These are phyloP conservation scores for Rhopilema esculentum DNA, from an alignment of 30 jellyfish, hydroid and myxozoan genomes.

Conservation along the genomic window DNA sequence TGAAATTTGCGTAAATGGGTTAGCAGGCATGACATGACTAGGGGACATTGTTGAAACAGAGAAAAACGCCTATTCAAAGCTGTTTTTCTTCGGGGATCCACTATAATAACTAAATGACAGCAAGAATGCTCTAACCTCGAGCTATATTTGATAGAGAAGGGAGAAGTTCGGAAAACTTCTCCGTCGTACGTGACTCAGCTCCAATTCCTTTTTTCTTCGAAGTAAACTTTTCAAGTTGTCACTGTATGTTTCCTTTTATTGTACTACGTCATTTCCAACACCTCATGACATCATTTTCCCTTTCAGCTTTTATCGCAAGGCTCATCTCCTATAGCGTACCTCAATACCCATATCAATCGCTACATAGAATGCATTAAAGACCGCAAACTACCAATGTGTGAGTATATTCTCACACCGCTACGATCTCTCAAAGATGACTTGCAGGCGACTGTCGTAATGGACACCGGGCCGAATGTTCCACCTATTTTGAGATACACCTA, in stretches of 20 bases:
- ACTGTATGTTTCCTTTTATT: neutral
- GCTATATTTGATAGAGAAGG: too few species aligned
- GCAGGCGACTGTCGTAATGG: neutral
- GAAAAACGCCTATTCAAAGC: too few species aligned
- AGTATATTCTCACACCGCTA: slow-evolving; percentile 84
- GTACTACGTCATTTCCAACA: too few species aligned
- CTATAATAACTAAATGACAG: too few species aligned
- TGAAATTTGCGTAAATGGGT: too few species aligned
- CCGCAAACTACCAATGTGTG: slow-evolving; percentile 59
- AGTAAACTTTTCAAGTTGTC: neutral
- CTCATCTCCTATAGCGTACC: slow-evolving; percentile 74
- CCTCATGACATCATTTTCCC: neutral
- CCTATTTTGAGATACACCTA: slow-evolving; percentile 9
- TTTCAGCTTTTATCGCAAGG: slow-evolving; percentile 87
- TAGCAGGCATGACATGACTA: too few species aligned
- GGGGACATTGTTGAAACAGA: too few species aligned
- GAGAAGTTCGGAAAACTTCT: too few species aligned
- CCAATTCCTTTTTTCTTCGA: too few species aligned
- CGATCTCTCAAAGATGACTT: slow-evolving; percentile 48
- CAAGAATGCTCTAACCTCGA: too few species aligned
- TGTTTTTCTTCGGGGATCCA: too few species aligned
- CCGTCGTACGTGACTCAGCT: too few species aligned
- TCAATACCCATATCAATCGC: slow-evolving; percentile 75
- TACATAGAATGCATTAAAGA: slow-evolving; percentile 79
- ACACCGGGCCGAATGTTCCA: slow-evolving; percentile 37